Conservation (phyloP, 2,797 vertebrate species). For the Sardinella longiceps region DNA sequence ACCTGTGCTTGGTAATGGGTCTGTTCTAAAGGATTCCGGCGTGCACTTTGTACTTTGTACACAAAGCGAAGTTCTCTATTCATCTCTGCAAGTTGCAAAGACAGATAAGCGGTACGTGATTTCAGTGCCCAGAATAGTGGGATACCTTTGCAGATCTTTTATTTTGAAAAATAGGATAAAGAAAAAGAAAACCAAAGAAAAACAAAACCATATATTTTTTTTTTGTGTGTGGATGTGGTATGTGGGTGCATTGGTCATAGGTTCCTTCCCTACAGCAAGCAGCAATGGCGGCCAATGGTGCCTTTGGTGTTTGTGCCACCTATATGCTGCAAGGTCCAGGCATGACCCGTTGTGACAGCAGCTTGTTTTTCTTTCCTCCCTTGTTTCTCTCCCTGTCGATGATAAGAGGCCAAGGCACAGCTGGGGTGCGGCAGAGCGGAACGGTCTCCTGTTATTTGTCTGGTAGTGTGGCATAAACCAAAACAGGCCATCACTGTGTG, state of each 20-base stretch:
- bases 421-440: not conserved
- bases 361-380: not conserved
- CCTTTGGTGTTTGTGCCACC: not conserved
- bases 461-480: not conserved
- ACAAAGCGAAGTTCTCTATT: not conserved
- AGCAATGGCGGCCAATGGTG: too few species aligned
- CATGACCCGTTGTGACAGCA: too few species aligned
- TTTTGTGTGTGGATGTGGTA: too few species aligned
- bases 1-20: not conserved
- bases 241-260: too few species aligned
- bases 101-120: too few species aligned
- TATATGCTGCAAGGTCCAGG: not conserved
- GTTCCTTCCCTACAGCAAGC: too few species aligned
- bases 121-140: not conserved
- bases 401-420: not conserved
- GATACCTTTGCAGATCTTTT: not conserved
- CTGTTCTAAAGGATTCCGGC: too few species aligned
- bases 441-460: slow-evolving; percentile 2
- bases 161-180: not conserved
- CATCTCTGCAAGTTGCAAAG: not conserved
- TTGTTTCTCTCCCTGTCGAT: not conserved
- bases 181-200: not conserved
- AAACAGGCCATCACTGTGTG: not conserved
- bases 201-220: too few species aligned
- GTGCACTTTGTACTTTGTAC: too few species aligned